phyloP scores from a whole-genome alignment of 2,113 vertebrate genomes.

The Dipodomys ordii region DNA sequence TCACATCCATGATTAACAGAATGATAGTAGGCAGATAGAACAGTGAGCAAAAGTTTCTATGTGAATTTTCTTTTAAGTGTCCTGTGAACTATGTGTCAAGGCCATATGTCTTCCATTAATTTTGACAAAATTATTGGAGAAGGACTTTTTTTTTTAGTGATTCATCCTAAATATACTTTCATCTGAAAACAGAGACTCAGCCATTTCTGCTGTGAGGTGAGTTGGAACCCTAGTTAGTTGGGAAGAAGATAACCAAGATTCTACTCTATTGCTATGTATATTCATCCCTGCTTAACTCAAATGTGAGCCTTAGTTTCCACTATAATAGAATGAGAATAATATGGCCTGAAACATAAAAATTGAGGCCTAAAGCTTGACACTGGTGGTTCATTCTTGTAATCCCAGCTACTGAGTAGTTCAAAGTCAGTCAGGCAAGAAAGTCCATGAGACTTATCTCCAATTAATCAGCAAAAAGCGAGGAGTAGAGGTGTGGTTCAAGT shows the following conservation, averaged over 20 bases:
- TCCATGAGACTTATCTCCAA: too few species aligned
- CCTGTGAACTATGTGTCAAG: background rate
- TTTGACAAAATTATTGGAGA: conserved; percentile 30
- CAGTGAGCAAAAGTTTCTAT: conserved; percentile 9
- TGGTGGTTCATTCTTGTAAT: too few species aligned
- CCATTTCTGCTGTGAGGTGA: background rate
- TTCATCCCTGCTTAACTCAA: conserved; percentile 26
- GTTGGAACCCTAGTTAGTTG: background rate
- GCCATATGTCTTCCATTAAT: conserved; percentile 28
- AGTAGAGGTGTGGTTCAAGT: too few species aligned
- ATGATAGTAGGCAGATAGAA: conserved; percentile 16
- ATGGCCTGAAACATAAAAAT: background rate
- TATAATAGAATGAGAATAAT: background rate
- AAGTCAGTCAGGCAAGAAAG: too few species aligned
- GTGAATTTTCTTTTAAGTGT: conserved; percentile 2
- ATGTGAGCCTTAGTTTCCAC: background rate
- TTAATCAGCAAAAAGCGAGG: too few species aligned
- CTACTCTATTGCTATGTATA: background rate
- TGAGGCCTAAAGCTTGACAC: too few species aligned
- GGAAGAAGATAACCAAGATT: background rate
- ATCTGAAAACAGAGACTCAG: conserved; percentile 36
- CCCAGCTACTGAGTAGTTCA: too few species aligned
- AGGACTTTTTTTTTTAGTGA: conserved; percentile 19
- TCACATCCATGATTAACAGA: conserved; percentile 25
- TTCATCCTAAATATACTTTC: conserved; percentile 25